These are phyloP conservation scores for Vesta saturnalis DNA, from an alignment of 2,888 invertebrate genomes.

Conservation along the genomic window DNA sequence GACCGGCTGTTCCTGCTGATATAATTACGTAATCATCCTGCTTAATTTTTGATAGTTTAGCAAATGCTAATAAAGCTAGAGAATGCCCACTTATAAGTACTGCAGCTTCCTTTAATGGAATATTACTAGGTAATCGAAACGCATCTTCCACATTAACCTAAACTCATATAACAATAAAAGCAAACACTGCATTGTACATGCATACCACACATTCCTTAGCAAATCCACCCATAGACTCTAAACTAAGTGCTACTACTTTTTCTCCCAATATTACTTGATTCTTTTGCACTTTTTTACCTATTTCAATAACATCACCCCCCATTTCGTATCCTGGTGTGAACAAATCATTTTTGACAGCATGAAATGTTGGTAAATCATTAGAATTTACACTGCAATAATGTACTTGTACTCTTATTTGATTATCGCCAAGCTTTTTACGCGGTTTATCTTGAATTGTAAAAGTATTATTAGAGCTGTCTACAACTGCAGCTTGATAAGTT, in stretches of 20 bases:
- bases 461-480: constrained; percentile 64
- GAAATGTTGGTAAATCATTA: constrained; percentile 68
- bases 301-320: constrained; percentile 69
- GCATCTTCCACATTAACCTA: constrained; percentile 64
- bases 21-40: constrained; percentile 71
- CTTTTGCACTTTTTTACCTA: constrained; percentile 64
- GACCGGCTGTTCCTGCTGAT: constrained; percentile 71
- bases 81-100: constrained; percentile 70
- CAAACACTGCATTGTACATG: too few relatives aligned
- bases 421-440: constrained; percentile 60
- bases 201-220: constrained; percentile 69
- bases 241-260: constrained; percentile 68
- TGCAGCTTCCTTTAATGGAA: constrained; percentile 67
- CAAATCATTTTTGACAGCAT: constrained; percentile 62
- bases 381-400: constrained; percentile 73
- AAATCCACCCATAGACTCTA: constrained; percentile 67
- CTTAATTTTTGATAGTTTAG: constrained; percentile 62
- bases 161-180: background rate
- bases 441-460: constrained; percentile 64
- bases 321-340: constrained; percentile 74
- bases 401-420: constrained; percentile 71
- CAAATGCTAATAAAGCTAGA: constrained; percentile 72
- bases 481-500: constrained; percentile 63
- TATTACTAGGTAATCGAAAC: constrained; percentile 67
- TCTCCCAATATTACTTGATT: constrained; percentile 65